Base-by-base conservation (phyloP, 92 coral and sea anemone species). In the Plumapathes pennacea region DNA sequence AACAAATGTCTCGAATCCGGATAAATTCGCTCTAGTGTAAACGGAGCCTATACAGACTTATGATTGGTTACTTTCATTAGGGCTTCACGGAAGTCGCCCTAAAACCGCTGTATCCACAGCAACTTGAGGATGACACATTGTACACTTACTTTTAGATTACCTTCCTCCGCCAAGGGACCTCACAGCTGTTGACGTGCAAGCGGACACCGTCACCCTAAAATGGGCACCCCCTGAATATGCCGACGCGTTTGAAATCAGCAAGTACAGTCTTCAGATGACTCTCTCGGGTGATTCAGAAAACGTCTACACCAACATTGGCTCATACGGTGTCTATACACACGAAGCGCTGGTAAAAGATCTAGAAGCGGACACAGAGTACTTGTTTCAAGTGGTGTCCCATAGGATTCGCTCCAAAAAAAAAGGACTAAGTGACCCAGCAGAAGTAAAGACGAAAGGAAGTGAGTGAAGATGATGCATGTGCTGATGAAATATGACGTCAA, bases 81-180 rank as follows among this genome's bases (percentile, higher is more conserved):
- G n/a, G n/a, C n/a, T n/a, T n/a, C n/a, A n/a, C n/a, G n/a, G n/a
- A n/a, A n/a, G n/a, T n/a, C n/a, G n/a, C n/a, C n/a, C n/a, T n/a
- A n/a, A n/a, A n/a, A n/a, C n/a, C n/a, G n/a, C n/a, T n/a, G n/a
- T n/a, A n/a, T n/a, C n/a, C n/a, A n/a, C n/a, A n/a, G n/a, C n/a
- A n/a, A n/a, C n/a, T n/a, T n/a, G n/a, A n/a, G n/a, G n/a, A n/a
- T n/a, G n/a, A n/a, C n/a, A n/a, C n/a, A n/a, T n/a, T n/a, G n/a
- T n/a, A n/a, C n/a, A n/a, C n/a, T n/a, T n/a, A n/a, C n/a, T n/a
- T n/a, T n/a, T n/a, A n/a, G n/a, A n/a, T n/a, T n/a, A n/a, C n/a
- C n/a, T 82, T 11, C 82, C 82, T 8, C 70, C 88, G 7, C 71
- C 80, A 1, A 38, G n/a, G 38, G 46, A 70, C 21, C 49, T 78